Percentiles rank a stretch among this genome's conserved stretches.
These are phyloP conservation scores for Halcyon smyrnensis DNA, from an alignment of 2,797 vertebrate species.

Conservation along the genomic window DNA sequence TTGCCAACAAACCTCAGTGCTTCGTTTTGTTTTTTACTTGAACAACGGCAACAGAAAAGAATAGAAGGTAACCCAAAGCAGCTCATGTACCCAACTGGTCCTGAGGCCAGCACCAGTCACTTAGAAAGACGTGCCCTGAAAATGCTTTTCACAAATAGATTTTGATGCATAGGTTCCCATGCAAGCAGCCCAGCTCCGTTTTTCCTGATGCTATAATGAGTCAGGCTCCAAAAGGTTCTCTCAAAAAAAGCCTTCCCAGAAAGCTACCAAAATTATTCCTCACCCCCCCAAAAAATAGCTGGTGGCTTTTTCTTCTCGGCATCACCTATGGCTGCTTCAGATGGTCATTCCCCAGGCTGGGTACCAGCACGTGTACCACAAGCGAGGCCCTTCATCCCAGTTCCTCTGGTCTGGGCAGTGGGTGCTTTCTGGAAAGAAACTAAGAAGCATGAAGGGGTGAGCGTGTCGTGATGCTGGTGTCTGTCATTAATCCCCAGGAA, in stretches of 20 bases:
- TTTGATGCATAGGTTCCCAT: accelerated
- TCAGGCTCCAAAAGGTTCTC: neutral
- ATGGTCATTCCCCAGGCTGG: neutral
- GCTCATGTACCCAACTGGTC: accelerated
- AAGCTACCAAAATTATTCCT: neutral
- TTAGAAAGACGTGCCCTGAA: neutral
- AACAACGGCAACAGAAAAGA: neutral
- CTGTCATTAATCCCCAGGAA: neutral
- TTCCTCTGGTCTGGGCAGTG: neutral
- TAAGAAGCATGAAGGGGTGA: neutral
- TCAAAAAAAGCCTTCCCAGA: neutral
- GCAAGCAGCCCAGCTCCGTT: neutral
- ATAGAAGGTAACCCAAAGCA: neutral
- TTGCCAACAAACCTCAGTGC: neutral
- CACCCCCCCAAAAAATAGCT: neutral
- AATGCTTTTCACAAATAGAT: neutral
- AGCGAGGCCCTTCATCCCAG: neutral
- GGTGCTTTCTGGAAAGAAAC: neutral
- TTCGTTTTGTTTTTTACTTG: neutral
- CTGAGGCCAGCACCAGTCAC: neutral
- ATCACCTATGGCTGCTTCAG: neutral
- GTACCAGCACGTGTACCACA: accelerated
- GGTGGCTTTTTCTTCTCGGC: neutral
- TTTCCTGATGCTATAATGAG: neutral
- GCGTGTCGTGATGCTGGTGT: neutral